Evolutionary conservation across 2,888 invertebrate genomes (phyloP), one percentile per base, ranked within the genome.

Genomic region (Phania funesta): DNA sequence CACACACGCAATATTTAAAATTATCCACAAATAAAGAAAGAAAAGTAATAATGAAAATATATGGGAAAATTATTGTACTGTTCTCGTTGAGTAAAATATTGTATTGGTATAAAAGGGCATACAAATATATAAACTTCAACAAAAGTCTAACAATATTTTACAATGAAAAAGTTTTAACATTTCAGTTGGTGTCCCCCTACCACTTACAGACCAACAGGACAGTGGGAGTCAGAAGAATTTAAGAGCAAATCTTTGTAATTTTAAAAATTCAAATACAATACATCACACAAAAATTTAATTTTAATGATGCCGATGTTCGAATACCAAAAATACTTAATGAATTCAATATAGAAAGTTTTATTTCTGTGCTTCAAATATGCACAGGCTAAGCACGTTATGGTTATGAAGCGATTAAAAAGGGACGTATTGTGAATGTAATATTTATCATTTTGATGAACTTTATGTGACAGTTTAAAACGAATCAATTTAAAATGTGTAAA

Each of bases 241-340:
- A 76, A 81, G 71, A 56, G 71, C 46, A 54, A 67, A 71, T 80
- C 48, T 67, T 65, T 71, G 52, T 76, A 60, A 71, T 46, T 65
- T 70, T 52, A 70, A 1, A 52, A 75, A 76, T 60, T 70, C 32
- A 64, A 80, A 71, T 54, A 41, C 18, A n/a, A n/a, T n/a, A 48
- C 22, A 67, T 54, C 35, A 54, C 71, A 76, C 67, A 16, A 52
- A 75, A 76, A 76, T 80, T 76, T 60, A 18, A 60, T 71, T 65
- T 80, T 65, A 76, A 80, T 80, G 60, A 52, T 70, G 52, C 70
- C 32, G 13, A n/a, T n/a, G n/a, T 70, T 70, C 6, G 44, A 65
- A 62, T 67, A 20, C 26, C 32, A 60, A 11, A 56, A 65, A 38
- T 11, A 7, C n/a, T 58, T 0, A 26, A 7, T 41, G 5, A 26